phyloP scores from a whole-genome alignment of 2,113 vertebrate species.

The Myotis yumanensis region DNA sequence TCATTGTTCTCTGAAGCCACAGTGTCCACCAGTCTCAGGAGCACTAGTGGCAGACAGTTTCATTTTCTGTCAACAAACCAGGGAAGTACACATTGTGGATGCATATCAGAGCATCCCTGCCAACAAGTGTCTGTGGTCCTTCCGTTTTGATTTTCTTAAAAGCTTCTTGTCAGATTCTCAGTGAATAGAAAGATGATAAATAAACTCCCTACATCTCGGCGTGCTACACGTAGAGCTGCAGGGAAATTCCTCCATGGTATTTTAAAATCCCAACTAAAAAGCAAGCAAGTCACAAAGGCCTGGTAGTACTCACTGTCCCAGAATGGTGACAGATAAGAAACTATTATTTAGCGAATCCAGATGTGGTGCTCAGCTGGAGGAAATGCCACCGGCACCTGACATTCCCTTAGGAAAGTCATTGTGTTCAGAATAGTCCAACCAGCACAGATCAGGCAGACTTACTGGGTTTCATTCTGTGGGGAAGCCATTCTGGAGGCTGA shows the following conservation, averaged over 20 bases:
- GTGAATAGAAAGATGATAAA: neutral
- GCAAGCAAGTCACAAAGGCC: neutral
- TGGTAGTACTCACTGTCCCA: neutral
- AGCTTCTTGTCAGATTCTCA: neutral
- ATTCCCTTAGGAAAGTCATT: neutral
- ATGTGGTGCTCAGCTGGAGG: neutral
- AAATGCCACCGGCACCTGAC: neutral
- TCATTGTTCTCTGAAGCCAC: neutral
- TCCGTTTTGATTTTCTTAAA: conserved; percentile 4
- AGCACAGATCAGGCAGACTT: no score
- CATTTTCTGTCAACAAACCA: conserved; percentile 12
- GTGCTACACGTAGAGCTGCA: neutral
- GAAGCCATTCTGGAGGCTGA: neutral
- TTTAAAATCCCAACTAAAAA: neutral
- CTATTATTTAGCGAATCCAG: neutral
- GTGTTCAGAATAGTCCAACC: neutral
- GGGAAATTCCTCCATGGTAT: neutral
- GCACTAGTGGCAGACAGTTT: neutral
- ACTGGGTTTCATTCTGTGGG: neutral
- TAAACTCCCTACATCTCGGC: fast-evolving
- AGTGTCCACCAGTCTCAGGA: neutral
- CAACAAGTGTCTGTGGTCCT: neutral
- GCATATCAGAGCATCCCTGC: neutral
- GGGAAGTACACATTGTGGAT: neutral
- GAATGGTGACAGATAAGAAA: neutral